Conservation (phyloP, 2,888 invertebrate genomes). For the Lamproptera curius region DNA sequence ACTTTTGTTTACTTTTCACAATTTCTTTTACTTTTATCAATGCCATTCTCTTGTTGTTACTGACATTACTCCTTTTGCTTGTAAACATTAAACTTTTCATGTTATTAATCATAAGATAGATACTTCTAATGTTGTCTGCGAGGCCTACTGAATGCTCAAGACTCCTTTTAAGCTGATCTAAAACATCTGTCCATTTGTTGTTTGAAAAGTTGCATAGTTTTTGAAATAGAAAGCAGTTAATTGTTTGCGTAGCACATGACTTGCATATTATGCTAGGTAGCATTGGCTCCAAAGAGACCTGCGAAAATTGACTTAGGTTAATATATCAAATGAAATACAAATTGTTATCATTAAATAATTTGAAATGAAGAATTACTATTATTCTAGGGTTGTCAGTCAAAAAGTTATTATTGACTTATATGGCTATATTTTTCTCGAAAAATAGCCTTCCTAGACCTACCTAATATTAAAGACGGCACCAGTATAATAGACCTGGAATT, state of each 20-base stretch:
- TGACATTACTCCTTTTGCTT: slow-evolving; percentile 35
- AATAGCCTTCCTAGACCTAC: no score
- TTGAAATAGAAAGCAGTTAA: slow-evolving; percentile 49
- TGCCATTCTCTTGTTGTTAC: slow-evolving; percentile 38
- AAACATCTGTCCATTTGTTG: slow-evolving; percentile 40
- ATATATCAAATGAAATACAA: no score
- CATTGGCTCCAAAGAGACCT: slow-evolving; percentile 41
- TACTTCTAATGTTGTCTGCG: slow-evolving; percentile 35
- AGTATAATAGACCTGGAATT: no score
- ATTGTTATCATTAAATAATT: no score
- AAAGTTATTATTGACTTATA: no score
- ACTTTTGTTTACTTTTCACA: slow-evolving; percentile 37
- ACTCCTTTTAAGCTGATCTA: slow-evolving; percentile 35
- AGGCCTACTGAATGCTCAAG: slow-evolving; percentile 36
- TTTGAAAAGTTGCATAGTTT: slow-evolving; percentile 45
- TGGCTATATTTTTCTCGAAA: no score
- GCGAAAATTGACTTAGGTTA: no score
- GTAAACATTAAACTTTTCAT: slow-evolving; percentile 43
- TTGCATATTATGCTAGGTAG: slow-evolving; percentile 52
- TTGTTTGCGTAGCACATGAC: slow-evolving; percentile 44
- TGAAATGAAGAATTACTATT: no score
- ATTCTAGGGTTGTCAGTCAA: no score
- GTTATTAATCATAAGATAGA: slow-evolving; percentile 44
- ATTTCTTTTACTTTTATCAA: slow-evolving; percentile 45
- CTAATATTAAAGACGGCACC: no score